phyloP scores from a whole-genome alignment of 2,113 vertebrate genomes.

The Mus pahari region DNA sequence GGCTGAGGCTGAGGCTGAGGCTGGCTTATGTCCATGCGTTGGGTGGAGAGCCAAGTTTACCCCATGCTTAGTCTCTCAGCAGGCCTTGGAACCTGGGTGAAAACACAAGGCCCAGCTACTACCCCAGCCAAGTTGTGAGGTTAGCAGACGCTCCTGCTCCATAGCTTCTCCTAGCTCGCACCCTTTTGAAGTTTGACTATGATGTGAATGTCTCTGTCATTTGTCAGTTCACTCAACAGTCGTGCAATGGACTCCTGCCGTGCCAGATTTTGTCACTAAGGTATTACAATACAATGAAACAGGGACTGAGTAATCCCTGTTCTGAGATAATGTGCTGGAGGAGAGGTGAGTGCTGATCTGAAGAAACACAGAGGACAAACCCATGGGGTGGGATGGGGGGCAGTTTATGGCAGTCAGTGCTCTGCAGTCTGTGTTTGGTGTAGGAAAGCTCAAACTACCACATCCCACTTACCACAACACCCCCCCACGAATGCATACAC shows the following conservation, averaged over 20 bases:
- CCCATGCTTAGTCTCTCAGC: neutral
- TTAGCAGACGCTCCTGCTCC: neutral
- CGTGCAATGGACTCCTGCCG: neutral
- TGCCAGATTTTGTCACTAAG: neutral
- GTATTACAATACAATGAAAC: neutral
- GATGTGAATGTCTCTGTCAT: neutral
- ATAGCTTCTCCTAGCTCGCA: neutral
- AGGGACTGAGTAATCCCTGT: neutral
- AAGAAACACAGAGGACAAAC: neutral
- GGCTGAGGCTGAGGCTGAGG: neutral
- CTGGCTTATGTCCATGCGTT: neutral
- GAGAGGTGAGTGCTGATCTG: neutral
- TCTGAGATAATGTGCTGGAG: neutral
- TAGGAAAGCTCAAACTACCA: neutral
- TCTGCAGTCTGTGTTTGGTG: neutral
- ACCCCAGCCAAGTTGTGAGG: neutral
- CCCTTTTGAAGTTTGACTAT: neutral
- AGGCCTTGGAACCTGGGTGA: neutral
- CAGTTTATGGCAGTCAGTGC: neutral
- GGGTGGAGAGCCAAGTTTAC: neutral
- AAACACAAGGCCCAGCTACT: neutral
- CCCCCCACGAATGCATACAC: rapidly evolving
- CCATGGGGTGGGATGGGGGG: neutral
- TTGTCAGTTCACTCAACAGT: neutral
- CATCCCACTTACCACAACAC: neutral